Percentiles rank a stretch among this genome's conserved stretches.
phyloP scores from a whole-genome alignment of 2,888 invertebrate species.

The Gandaritis pyraliata region DNA sequence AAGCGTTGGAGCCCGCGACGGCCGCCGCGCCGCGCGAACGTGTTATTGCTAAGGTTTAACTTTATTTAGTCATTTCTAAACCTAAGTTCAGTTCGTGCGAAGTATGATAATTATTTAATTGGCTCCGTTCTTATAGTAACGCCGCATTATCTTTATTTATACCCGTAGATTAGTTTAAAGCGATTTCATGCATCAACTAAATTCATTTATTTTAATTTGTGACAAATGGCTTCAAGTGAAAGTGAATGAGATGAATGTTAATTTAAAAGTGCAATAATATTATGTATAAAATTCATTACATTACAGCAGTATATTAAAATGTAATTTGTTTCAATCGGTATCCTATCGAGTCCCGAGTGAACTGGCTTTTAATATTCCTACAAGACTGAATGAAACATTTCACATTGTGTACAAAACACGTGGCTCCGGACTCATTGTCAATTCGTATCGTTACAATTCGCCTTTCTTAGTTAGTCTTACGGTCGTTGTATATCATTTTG shows the following conservation, averaged over 20 bases:
- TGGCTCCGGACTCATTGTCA: conserved; percentile 72
- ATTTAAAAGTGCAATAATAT: conserved; percentile 77
- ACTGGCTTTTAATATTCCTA: conserved; percentile 65
- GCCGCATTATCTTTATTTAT: conserved; percentile 78
- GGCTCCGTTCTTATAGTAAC: conserved; percentile 79
- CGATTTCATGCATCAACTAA: conserved; percentile 58
- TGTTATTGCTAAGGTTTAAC: conserved; percentile 74
- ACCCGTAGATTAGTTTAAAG: conserved; percentile 68
- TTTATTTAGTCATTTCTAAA: conserved; percentile 80
- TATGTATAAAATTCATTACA: conserved; percentile 66
- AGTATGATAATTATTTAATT: conserved; percentile 65
- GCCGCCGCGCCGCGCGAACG: conserved; percentile 56
- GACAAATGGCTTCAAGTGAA: conserved; percentile 53
- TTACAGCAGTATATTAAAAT: conserved; percentile 66
- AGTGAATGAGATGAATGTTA: conserved; percentile 65
- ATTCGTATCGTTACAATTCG: conserved; percentile 62
- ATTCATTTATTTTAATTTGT: conserved; percentile 52
- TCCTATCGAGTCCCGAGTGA: conserved; percentile 66
- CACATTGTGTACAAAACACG: conserved; percentile 65
- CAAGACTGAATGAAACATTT: conserved; percentile 80
- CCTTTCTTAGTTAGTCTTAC: conserved; percentile 50
- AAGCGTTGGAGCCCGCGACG: conserved; percentile 32
- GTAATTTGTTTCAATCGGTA: conserved; percentile 70
- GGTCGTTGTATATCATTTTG: conserved; percentile 52
- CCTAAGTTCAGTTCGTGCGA: conserved; percentile 76